These are phyloP conservation scores for Gymnodraco acuticeps DNA, from an alignment of 2,797 vertebrate species.

Conservation along the genomic window DNA sequence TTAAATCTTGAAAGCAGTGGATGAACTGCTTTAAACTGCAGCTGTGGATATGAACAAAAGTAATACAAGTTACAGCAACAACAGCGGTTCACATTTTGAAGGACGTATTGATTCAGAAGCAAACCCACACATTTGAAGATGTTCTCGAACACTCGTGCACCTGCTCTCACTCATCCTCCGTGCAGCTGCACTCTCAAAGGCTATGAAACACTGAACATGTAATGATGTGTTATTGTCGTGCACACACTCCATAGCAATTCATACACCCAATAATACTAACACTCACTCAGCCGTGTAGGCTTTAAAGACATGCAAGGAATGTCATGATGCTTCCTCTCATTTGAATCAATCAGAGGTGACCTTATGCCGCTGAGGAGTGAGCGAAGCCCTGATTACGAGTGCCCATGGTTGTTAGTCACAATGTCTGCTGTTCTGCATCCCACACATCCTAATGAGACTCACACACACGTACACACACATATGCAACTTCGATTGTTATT, in stretches of 20 bases:
- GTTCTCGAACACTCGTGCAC: constrained; percentile 33
- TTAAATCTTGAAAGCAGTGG: constrained; percentile 15
- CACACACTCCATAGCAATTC: no score
- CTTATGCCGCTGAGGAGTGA: constrained; percentile 66
- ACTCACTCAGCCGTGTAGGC: not conserved
- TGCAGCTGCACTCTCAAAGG: constrained; percentile 37
- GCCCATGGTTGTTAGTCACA: constrained; percentile 61
- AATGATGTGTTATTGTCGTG: no score
- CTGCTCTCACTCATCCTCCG: constrained; percentile 26
- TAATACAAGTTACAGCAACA: not conserved
- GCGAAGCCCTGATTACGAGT: constrained; percentile 67
- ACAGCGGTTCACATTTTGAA: constrained; percentile 27
- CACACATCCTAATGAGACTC: constrained; percentile 59
- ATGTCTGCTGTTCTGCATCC: constrained; percentile 55
- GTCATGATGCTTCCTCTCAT: constrained; percentile 48
- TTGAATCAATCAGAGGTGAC: constrained; percentile 75
- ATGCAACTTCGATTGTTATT: constrained; percentile 50
- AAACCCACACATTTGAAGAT: constrained; percentile 33
- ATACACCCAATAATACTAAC: not conserved
- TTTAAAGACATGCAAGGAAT: constrained; percentile 41
- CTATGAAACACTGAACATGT: constrained; percentile 9
- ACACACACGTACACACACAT: not conserved
- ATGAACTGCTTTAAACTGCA: constrained; percentile 22
- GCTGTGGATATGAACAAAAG: not conserved
- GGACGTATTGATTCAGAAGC: constrained; percentile 43